These are phyloP conservation scores for Chironomus tentans DNA, from an alignment of 2,888 invertebrate species.

Conservation along the genomic window DNA sequence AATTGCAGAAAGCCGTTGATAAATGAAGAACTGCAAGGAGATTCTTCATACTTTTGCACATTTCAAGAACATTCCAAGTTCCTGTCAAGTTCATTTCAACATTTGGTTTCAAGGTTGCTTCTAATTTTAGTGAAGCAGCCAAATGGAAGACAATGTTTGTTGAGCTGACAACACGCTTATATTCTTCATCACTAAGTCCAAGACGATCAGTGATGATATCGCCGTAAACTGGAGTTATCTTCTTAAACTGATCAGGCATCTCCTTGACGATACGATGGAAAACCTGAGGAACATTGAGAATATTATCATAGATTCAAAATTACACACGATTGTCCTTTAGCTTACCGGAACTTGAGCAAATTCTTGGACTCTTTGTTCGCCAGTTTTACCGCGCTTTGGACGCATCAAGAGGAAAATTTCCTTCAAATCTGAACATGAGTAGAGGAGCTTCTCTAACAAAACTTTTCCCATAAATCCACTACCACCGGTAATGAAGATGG, in stretches of 20 bases:
- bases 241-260: constrained; percentile 61
- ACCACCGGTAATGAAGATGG: constrained; percentile 54
- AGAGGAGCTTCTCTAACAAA: constrained; percentile 57
- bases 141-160: constrained; percentile 83
- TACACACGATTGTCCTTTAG: constrained; percentile 28
- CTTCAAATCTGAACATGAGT: constrained; percentile 53
- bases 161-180: constrained; percentile 50
- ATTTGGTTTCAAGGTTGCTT: constrained; percentile 80
- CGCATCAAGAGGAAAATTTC: constrained; percentile 56
- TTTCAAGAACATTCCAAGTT: constrained; percentile 65
- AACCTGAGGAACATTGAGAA: too few relatives aligned
- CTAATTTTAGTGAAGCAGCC: constrained; percentile 86
- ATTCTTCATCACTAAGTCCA: constrained; percentile 53
- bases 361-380: constrained; percentile 54
- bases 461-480: constrained; percentile 51
- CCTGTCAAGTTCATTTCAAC: constrained; percentile 86
- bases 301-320: too few relatives aligned
- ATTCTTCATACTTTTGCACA: constrained; percentile 69
- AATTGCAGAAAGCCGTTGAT: constrained; percentile 96
- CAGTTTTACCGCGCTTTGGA: constrained; percentile 54
- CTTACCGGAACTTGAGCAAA: constrained; percentile 61
- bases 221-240: constrained; percentile 64
- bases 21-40: constrained; percentile 75
- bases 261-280: constrained; percentile 58
- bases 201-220: constrained; percentile 54